Evolutionary conservation across 2,797 vertebrate species (phyloP).

Genomic region (Falco berigora): DNA sequence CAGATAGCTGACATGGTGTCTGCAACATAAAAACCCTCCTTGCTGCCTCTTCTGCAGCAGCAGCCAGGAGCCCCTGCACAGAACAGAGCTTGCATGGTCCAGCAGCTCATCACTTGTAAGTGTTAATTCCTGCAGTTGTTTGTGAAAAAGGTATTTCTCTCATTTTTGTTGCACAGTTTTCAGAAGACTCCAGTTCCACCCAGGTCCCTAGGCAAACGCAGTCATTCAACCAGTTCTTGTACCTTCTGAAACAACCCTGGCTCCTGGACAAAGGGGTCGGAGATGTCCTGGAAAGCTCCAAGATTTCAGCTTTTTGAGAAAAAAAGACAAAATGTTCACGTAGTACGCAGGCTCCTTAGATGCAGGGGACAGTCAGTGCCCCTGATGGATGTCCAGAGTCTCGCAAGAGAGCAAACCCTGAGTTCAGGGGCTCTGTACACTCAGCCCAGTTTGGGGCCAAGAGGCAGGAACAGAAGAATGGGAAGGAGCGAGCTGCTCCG

Average conservation of each 20-base stretch:
- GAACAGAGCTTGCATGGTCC: background rate
- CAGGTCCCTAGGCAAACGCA: background rate
- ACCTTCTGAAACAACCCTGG: background rate
- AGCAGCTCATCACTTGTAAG: background rate
- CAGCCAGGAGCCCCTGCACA: background rate
- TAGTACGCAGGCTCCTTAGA: background rate
- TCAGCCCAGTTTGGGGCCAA: background rate
- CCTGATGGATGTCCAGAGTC: background rate
- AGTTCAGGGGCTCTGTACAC: background rate
- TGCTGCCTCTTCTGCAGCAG: background rate
- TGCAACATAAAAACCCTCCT: background rate
- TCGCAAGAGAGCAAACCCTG: background rate
- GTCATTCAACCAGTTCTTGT: background rate
- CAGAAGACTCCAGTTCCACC: background rate
- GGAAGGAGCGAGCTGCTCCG: background rate
- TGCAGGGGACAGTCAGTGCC: background rate
- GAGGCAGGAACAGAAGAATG: background rate
- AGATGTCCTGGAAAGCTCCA: background rate
- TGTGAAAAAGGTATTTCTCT: background rate
- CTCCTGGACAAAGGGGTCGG: background rate
- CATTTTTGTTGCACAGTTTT: background rate
- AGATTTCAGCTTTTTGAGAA: background rate
- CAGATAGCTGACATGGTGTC: background rate
- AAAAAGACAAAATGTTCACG: background rate
- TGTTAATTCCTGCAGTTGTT: background rate